Percentiles rank a stretch among this genome's conserved stretches.
These are phyloP conservation scores for Pitangus sulphuratus DNA, from an alignment of 2,797 vertebrate genomes.

Conservation along the genomic window DNA sequence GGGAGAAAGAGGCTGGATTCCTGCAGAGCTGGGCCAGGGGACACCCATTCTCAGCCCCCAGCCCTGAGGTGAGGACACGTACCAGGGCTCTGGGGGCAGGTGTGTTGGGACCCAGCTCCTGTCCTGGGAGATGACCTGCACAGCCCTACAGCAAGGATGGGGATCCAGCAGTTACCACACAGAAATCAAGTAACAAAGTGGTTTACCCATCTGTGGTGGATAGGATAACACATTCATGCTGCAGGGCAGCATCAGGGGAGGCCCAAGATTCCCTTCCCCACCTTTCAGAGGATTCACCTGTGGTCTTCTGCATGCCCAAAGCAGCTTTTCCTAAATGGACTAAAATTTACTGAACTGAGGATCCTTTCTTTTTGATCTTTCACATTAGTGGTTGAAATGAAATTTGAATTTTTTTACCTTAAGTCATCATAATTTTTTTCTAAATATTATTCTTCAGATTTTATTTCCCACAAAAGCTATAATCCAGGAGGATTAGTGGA, in stretches of 20 bases:
- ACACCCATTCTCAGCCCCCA: neutral
- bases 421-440: neutral
- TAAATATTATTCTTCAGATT: neutral
- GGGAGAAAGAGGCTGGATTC: neutral
- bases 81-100: neutral
- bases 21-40: neutral
- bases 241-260: neutral
- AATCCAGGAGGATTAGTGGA: neutral
- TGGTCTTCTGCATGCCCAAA: neutral
- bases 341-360: neutral
- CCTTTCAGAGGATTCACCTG: neutral
- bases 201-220: neutral
- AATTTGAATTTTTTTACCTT: neutral
- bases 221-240: neutral
- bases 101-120: accelerated
- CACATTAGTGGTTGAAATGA: neutral
- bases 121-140: accelerated
- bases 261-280: neutral
- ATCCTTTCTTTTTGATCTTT: neutral
- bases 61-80: accelerated
- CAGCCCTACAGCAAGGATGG: neutral
- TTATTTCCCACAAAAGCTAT: neutral
- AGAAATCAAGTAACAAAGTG: neutral
- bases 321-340: neutral
- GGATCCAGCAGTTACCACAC: neutral